Evolutionary conservation across 2,113 vertebrate species (phyloP), one percentile per base, ranked within the genome.

Genomic region (Columbina picui): DNA sequence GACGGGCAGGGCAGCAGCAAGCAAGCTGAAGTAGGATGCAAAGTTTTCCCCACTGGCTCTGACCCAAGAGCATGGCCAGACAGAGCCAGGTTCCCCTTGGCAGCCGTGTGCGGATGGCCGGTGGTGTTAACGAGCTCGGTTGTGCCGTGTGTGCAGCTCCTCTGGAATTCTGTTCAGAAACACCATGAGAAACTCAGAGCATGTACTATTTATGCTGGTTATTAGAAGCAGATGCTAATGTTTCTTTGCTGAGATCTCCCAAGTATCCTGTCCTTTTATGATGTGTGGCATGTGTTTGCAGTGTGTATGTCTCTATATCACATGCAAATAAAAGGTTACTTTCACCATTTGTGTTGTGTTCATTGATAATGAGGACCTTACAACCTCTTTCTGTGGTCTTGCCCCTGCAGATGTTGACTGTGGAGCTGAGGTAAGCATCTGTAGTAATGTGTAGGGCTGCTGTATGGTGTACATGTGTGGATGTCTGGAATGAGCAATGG

Each of bases 331-430:
- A 97, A 97, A 97, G 96, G 96, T 96, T 97, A 97, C 97, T 97
- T 97, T 97, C 97, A 97, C 97, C 97, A 96, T 97, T 97, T 97
- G 97, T 97, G 96, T 97, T 95, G 97, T 95, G 94, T 97, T 97
- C 97, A 93, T 96, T 96, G 97, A 97, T 97, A 97, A 97, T 97
- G 95, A 97, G 94, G 96, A 95, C 96, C 94, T 97, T 97, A 96
- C 93, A 96, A 89, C 93, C 79, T 75, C 95, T 95, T 96, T 96
- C 94, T 95, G 84, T 95, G 95, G 96, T 91, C 94, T 93, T 96
- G 90, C 87, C 83, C 94, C 80, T 94, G 73, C 96, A 97, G 97
- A 97, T 97, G 96, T 94, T 84, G 92, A n/a, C 88, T 95, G 73
- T 90, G 78, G 87, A 96, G 90, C 93, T 93, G 94, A 95, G 89